Evolutionary conservation across 2,113 vertebrate genomes (phyloP).

Genomic region (Asarcornis scutulata): DNA sequence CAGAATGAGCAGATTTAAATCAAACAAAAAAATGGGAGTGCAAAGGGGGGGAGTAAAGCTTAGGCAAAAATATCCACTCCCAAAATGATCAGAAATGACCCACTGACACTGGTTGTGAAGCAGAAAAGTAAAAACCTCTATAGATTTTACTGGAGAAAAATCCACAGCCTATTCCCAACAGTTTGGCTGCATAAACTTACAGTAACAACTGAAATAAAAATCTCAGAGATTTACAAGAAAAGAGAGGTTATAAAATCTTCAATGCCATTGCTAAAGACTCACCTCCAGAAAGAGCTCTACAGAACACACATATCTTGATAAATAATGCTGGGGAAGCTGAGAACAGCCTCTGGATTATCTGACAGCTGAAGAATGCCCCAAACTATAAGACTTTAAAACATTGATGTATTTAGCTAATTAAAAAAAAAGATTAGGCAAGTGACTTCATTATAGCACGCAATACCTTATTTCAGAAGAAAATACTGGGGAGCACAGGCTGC

Average conservation of each 20-base stretch:
- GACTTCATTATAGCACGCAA: conserved; percentile 2
- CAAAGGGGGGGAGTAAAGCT: neutral
- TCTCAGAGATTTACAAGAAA: neutral
- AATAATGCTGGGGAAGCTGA: neutral
- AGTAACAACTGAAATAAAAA: neutral
- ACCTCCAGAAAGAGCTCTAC: neutral
- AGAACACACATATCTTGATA: neutral
- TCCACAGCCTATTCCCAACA: neutral
- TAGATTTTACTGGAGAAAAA: neutral
- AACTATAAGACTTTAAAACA: conserved; percentile 10
- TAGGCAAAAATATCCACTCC: conserved; percentile 8
- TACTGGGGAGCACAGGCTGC: neutral
- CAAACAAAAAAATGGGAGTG: neutral
- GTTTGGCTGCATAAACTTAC: neutral
- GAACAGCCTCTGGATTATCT: neutral
- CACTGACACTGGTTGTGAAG: neutral
- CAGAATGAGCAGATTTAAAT: conserved; percentile 53
- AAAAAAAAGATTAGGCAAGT: neutral
- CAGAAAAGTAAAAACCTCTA: neutral
- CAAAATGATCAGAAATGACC: neutral
- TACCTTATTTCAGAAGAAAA: neutral
- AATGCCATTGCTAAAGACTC: neutral
- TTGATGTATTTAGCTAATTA: conserved; percentile 35
- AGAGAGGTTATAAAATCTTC: neutral
- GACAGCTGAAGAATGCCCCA: conserved; percentile 25